Conservation (phyloP, 2,113 vertebrate genomes). For the Sturnus vulgaris region DNA sequence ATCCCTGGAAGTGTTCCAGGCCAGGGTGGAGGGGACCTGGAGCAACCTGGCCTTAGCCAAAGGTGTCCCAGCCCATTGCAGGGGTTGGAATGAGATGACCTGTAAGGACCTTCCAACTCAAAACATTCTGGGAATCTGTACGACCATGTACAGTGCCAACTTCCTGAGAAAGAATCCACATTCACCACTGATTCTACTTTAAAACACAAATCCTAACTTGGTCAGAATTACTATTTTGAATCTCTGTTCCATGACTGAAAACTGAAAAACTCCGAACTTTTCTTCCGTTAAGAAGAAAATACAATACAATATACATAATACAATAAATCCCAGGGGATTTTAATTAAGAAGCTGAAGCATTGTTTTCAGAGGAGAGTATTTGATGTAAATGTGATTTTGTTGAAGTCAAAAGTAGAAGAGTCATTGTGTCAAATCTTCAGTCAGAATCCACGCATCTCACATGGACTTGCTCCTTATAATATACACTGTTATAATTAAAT, state of each 20-base stretch:
- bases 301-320: too few species aligned
- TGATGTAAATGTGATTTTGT: background rate
- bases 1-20: background rate
- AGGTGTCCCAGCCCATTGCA: background rate
- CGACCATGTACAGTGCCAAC: background rate
- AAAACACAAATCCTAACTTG: background rate
- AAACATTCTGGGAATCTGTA: background rate
- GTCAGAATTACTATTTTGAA: background rate
- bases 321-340: background rate
- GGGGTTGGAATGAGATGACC: background rate
- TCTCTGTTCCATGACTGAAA: background rate
- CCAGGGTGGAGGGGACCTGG: background rate
- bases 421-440: background rate
- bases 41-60: background rate
- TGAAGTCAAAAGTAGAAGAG: background rate
- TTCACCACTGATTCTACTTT: background rate
- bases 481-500: too few species aligned
- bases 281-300: background rate
- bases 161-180: background rate
- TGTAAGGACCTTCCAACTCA: background rate
- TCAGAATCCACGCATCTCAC: rapidly evolving
- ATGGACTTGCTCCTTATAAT: background rate
- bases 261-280: background rate
- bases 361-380: background rate
- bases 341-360: background rate